phyloP scores from a whole-genome alignment of 2,797 vertebrate species.

The Pygocentrus nattereri region DNA sequence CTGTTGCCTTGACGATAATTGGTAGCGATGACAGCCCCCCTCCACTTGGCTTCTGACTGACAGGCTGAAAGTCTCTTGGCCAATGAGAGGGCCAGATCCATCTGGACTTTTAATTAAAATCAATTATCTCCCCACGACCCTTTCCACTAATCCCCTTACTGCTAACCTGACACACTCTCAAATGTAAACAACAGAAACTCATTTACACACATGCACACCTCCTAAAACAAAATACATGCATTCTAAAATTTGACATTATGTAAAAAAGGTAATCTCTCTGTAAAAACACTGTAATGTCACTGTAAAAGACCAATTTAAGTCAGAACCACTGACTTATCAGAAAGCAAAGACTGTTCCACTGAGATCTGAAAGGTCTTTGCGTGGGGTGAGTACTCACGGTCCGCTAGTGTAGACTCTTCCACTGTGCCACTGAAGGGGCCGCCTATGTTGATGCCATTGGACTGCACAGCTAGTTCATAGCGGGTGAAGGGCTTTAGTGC shows the following conservation, averaged over 20 bases:
- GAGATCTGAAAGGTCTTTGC: neutral
- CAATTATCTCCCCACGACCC: slow-evolving; percentile 62
- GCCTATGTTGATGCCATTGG: slow-evolving; percentile 85
- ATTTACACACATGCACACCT: slow-evolving; percentile 31
- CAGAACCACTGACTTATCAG: too few species aligned
- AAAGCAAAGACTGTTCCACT: neutral
- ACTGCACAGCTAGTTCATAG: slow-evolving; percentile 96
- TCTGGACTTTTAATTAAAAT: slow-evolving; percentile 68
- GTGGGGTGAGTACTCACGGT: slow-evolving; percentile 83
- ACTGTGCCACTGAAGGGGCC: slow-evolving; percentile 92
- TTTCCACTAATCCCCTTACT: slow-evolving; percentile 53
- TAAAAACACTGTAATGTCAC: too few species aligned
- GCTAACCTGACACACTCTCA: slow-evolving; percentile 44
- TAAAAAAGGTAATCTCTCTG: too few species aligned
- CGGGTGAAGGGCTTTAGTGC: slow-evolving; percentile 93
- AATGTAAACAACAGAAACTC: slow-evolving; percentile 15
- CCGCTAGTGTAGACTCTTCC: slow-evolving; percentile 90
- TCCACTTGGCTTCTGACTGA: slow-evolving; percentile 58
- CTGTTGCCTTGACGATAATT: slow-evolving; percentile 63
- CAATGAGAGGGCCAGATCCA: slow-evolving; percentile 57
- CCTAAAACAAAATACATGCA: neutral
- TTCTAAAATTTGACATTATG: neutral
- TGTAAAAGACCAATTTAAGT: too few species aligned
- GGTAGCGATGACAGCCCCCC: slow-evolving; percentile 42
- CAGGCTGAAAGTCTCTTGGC: slow-evolving; percentile 51